A percentile compares a stretch with the other conserved stretches of the same genome.
These are phyloP conservation scores for Pseudorhiza aurosa DNA, from an alignment of 30 jellyfish, hydroid and myxozoan genomes.

Conservation along the genomic window DNA sequence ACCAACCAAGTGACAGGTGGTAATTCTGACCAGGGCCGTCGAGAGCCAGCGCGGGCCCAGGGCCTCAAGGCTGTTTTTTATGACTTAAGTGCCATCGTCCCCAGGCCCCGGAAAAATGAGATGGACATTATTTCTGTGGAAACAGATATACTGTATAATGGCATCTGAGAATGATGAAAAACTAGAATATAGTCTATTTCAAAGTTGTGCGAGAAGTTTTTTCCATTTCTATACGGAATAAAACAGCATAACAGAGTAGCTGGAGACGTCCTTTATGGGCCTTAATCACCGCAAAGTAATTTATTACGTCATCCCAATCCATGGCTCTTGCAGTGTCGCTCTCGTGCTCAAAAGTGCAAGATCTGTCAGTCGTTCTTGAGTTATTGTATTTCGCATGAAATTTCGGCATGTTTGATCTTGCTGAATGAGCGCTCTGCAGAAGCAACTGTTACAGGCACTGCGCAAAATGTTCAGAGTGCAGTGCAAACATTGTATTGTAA, in stretches of 20 bases:
- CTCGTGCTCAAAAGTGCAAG: slow-evolving; percentile 47
- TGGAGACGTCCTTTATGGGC: slow-evolving; percentile 30
- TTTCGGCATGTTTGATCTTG: slow-evolving; percentile 33
- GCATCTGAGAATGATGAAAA: not conserved
- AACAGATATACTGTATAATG: not conserved
- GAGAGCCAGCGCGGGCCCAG: not conserved
- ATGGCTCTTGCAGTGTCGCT: slow-evolving; percentile 28
- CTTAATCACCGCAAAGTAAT: slow-evolving; percentile 34
- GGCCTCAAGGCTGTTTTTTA: not conserved
- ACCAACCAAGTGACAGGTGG: no score
- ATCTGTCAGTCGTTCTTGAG: slow-evolving; percentile 50
- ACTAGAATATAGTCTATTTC: not conserved
- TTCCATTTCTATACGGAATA: not conserved
- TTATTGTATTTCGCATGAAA: slow-evolving; percentile 58
- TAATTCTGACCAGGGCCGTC: no score
- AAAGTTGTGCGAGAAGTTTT: not conserved
- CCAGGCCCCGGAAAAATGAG: not conserved
- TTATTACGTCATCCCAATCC: slow-evolving; percentile 20
- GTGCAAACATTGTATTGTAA: slow-evolving; percentile 56
- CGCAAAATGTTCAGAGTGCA: slow-evolving; percentile 53
- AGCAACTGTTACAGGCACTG: slow-evolving; percentile 77
- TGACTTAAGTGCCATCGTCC: not conserved
- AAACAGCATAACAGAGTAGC: not conserved
- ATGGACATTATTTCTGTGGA: not conserved
- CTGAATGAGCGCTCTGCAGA: slow-evolving; percentile 71